Evolutionary conservation across 2,888 invertebrate genomes (phyloP).

Genomic region (Philhelius pedissequus): DNA sequence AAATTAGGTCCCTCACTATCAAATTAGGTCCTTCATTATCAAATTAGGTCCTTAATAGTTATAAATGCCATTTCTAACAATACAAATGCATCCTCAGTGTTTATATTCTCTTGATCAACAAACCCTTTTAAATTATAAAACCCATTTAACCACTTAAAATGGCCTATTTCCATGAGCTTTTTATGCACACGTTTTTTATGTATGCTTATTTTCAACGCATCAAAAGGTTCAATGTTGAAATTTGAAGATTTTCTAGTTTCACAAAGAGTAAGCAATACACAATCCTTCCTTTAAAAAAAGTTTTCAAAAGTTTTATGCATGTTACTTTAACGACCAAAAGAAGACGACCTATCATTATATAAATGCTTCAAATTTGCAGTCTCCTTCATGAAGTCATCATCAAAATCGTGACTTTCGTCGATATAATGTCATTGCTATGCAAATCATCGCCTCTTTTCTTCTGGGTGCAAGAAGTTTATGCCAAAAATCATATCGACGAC

Average conservation of each 20-base stretch:
- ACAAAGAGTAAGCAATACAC: background rate
- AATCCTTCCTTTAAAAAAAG: background rate
- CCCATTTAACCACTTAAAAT: background rate
- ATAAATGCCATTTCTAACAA: too few species aligned
- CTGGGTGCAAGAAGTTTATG: slow-evolving; percentile 30
- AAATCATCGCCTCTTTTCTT: slow-evolving; percentile 30
- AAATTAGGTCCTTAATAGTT: too few species aligned
- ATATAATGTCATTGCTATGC: slow-evolving; percentile 46
- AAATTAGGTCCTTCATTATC: too few species aligned
- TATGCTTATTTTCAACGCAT: background rate
- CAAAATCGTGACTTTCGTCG: slow-evolving; percentile 37
- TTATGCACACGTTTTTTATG: background rate
- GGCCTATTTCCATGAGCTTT: background rate
- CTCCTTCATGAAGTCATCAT: slow-evolving; percentile 46
- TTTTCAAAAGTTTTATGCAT: background rate
- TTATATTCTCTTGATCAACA: too few species aligned
- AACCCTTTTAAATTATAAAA: too few species aligned
- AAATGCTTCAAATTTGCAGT: slow-evolving; percentile 41
- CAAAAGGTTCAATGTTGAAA: background rate
- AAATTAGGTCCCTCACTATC: too few species aligned
- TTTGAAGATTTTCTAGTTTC: background rate
- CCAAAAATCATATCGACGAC: slow-evolving; percentile 59
- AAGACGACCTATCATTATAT: slow-evolving; percentile 6
- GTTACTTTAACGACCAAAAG: background rate
- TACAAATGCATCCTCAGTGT: too few species aligned